Base-by-base conservation (phyloP, 2,888 invertebrate genomes). In the Ophioninae sp. region DNA sequence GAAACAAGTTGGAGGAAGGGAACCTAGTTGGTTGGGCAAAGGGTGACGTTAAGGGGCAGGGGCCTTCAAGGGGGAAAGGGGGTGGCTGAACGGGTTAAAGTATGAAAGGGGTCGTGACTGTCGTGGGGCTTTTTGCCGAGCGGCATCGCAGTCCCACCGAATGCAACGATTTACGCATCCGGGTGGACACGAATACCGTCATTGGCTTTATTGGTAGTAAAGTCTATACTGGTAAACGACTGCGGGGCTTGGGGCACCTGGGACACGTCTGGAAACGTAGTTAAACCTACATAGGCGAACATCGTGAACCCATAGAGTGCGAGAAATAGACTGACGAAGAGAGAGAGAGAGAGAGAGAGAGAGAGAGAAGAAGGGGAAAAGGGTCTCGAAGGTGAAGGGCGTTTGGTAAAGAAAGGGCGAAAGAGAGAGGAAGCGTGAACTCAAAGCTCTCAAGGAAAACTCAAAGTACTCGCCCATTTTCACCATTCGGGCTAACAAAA, bases 121-220 rank as follows among this genome's bases (percentile, higher is more conserved):
- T 70, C 70, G 65, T 59, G 39, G 68, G 41, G 62, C 73, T 72
- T 76, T 76, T 30, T 64, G 62, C 56, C 39, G 75, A 70, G 62
- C 68, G 67, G 69, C 65, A 74, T 64, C 82, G 79, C 44, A 68
- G 44, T 17, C 84, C 87, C 87, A 84, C 85, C 87, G 86, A 88
- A 87, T 88, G 87, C 85, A 88, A 74, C 89, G 87, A 90, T 89
- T 89, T 89, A 89, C 88, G 90, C 88, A 89, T 90, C 87, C 87
- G 88, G 87, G 83, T 88, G 89, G 88, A 89, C 88, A 87, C 88
- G 90, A 88, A 89, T 88, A 88, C 90, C 88, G 89, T 89, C 90
- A 90, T 90, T 91, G 90, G 89, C 88, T 91, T 90, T 91, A 91
- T 91, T 88, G 90, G 89, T 88, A 88, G 88, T 90, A 91, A 91